These are phyloP conservation scores for Drosophila santomea DNA, from an alignment of 1,140 invertebrate species.

Conservation along the genomic window DNA sequence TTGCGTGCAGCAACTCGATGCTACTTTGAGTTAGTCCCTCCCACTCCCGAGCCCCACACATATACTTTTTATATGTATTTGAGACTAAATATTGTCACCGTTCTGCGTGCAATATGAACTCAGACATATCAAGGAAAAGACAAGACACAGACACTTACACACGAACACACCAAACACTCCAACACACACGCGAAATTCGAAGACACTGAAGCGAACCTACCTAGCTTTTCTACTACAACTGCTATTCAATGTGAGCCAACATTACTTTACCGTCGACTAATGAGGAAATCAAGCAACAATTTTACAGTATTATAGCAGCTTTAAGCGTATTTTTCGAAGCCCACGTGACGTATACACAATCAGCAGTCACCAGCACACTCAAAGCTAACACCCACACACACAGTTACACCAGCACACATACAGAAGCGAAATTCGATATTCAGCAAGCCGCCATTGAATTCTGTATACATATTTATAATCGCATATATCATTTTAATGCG, in stretches of 20 bases:
- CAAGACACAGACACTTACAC: constrained; percentile 50
- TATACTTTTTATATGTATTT: constrained; percentile 83
- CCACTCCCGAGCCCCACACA: constrained; percentile 53
- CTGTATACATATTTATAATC: constrained; percentile 23
- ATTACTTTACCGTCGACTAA: constrained; percentile 68
- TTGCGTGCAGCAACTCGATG: constrained; percentile 64
- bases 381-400: constrained; percentile 29
- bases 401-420: constrained; percentile 25
- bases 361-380: constrained; percentile 58
- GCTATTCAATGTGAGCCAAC: constrained; percentile 70
- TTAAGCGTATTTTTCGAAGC: constrained; percentile 79
- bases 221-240: constrained; percentile 74
- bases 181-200: constrained; percentile 15
- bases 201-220: constrained; percentile 78
- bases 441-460: constrained; percentile 30
- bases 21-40: constrained; percentile 43
- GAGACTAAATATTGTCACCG: constrained; percentile 76
- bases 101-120: constrained; percentile 71
- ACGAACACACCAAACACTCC: constrained; percentile 8
- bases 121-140: constrained; percentile 79
- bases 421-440: constrained; percentile 38
- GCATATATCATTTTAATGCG: constrained; percentile 65
- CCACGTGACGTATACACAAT: constrained; percentile 80
- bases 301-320: constrained; percentile 82
- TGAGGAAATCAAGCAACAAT: constrained; percentile 67